Base-by-base conservation (phyloP, 1,140 invertebrate species). In the Coelopa frigida region DNA sequence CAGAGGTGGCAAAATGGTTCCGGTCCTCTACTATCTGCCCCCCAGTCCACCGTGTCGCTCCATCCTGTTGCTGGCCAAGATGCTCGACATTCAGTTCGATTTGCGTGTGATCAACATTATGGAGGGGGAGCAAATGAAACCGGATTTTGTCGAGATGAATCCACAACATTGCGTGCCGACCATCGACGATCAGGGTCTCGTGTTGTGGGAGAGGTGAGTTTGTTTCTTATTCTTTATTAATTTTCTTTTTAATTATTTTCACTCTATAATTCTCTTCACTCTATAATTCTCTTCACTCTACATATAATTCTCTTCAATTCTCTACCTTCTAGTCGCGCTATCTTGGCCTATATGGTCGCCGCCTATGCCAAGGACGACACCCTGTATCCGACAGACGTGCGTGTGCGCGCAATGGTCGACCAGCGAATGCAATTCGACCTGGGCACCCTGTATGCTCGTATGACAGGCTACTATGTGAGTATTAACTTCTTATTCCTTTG, bases 391-490 rank as follows among this genome's bases (percentile, higher is more conserved):
- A 80, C 76, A 33, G 79, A 83, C 51, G 74, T 81, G 1, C 71
- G 75, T 7, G 70, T 70, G 11, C 68, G 85, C 39, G 86, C 84
- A 1, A 17, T 85, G 10, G 80, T 90, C 2, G 81, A 88, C 59
- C 76, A 81, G 48, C 72, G 81, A 7, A 63, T 89, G 0, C 75
- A 84, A 46, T 89, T 89, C 52, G 85, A 88, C 58, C 68, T 81
- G 12, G 80, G 81, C 11, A 81, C 75, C 2, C 68, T 88, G 0
- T 85, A 76, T 54, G 60, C 70, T 37, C 67, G 74, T 38, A 74
- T 80, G 39, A 53, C 52, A 3, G 70, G 69, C 24, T 69, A 75
- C 39, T 77, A 74, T 54, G 75, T 77, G 63, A 70, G 74, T 52
- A 22, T 29, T 15, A 20, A 32, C 6, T 4, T 26, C n/a, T 4